A percentile compares a stretch with the other conserved stretches of the same genome.
Evolutionary conservation across 2,888 invertebrate genomes (phyloP).

Genomic region (Eupithecia tripunctaria): DNA sequence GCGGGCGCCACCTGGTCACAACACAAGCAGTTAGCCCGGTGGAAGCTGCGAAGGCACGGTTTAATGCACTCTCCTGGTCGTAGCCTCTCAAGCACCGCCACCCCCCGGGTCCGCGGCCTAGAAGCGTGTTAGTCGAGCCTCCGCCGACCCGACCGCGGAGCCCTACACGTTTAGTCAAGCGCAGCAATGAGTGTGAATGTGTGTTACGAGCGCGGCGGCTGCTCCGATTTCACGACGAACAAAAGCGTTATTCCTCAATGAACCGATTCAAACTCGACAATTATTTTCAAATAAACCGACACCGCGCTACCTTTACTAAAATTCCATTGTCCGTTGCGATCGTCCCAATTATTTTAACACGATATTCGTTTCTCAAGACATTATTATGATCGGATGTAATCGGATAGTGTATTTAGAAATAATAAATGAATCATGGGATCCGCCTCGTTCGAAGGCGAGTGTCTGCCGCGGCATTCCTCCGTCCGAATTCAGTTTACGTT

Average conservation of each 20-base stretch:
- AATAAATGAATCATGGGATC: slow-evolving; percentile 75
- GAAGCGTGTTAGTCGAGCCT: slow-evolving; percentile 79
- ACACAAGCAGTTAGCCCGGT: slow-evolving; percentile 83
- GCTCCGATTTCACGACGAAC: slow-evolving; percentile 71
- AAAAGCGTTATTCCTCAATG: slow-evolving; percentile 78
- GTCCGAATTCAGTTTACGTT: slow-evolving; percentile 51
- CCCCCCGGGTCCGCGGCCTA: slow-evolving; percentile 74
- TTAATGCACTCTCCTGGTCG: slow-evolving; percentile 83
- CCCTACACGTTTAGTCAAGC: slow-evolving; percentile 68
- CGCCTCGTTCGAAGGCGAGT: slow-evolving; percentile 59
- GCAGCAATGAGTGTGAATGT: slow-evolving; percentile 64
- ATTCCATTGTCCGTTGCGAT: slow-evolving; percentile 77
- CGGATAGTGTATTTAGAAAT: slow-evolving; percentile 80
- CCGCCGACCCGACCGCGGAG: slow-evolving; percentile 36
- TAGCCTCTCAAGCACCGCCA: slow-evolving; percentile 84
- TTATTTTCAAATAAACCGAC: slow-evolving; percentile 72
- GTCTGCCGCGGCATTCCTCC: slow-evolving; percentile 53
- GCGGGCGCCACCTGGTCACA: slow-evolving; percentile 89
- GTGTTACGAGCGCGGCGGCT: slow-evolving; percentile 39
- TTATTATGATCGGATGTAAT: slow-evolving; percentile 73
- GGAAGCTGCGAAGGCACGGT: slow-evolving; percentile 77
- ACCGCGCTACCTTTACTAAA: slow-evolving; percentile 75
- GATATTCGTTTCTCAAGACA: slow-evolving; percentile 75
- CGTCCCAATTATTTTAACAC: slow-evolving; percentile 62
- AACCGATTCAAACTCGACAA: slow-evolving; percentile 64